A percentile compares a stretch with the other conserved stretches of the same genome.
Conservation (phyloP, 2,113 vertebrate genomes). For the Sus scrofa region DNA sequence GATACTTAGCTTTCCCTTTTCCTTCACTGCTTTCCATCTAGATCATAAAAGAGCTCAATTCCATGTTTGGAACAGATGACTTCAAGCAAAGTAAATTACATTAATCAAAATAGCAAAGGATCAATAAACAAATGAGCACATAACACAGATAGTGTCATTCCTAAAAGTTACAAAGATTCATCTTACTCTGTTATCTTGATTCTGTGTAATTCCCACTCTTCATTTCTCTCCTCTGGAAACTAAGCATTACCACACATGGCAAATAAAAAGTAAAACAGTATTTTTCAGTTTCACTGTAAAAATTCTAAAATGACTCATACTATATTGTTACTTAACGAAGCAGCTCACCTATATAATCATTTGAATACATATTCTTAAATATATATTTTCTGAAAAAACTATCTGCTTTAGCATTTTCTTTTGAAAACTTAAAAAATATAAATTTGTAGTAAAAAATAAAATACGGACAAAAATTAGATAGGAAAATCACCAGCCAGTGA, state of each 20-base stretch:
- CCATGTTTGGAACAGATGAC: neutral
- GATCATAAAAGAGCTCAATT: constrained; percentile 24
- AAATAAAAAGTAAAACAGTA: neutral
- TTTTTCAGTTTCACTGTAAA: neutral
- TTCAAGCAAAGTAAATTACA: constrained; percentile 64
- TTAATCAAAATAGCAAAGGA: constrained; percentile 75
- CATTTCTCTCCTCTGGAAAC: constrained; percentile 10
- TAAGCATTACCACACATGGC: neutral
- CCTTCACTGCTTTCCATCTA: constrained; percentile 8
- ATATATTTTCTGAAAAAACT: neutral
- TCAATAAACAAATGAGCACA: constrained; percentile 54
- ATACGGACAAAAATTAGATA: neutral
- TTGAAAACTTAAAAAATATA: constrained; percentile 33
- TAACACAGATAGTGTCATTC: constrained; percentile 10
- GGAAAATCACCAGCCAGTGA: neutral
- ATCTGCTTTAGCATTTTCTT: neutral
- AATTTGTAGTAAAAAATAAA: constrained; percentile 20
- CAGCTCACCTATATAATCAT: neutral
- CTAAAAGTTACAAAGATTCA: constrained; percentile 43
- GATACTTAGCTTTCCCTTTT: neutral
- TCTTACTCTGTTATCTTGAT: constrained; percentile 52
- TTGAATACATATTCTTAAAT: neutral
- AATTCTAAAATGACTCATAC: neutral
- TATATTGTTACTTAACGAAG: neutral
- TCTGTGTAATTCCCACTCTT: neutral